These are phyloP conservation scores for Paelopatides confundens DNA, from an alignment of 53 echinoderm and acorn worm species.

Conservation along the genomic window DNA sequence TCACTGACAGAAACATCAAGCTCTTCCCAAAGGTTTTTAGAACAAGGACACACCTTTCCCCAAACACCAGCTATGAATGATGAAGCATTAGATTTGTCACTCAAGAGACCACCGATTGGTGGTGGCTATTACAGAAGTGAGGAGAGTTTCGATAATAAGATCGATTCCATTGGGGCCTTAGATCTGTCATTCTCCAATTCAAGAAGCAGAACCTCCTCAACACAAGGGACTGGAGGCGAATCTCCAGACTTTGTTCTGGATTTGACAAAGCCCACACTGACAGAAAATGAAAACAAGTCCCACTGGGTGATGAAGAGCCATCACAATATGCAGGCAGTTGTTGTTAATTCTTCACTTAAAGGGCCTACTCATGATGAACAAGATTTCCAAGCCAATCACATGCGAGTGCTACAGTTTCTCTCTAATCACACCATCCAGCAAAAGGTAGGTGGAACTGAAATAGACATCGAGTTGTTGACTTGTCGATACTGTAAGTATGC, in stretches of 20 bases:
- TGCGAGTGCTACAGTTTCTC: constrained; percentile 31
- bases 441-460: constrained; percentile 4
- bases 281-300: neutral
- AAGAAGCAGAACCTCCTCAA: neutral
- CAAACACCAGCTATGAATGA: neutral
- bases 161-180: constrained; percentile 39
- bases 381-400: constrained; percentile 9
- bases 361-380: neutral
- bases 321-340: neutral
- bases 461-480: constrained; percentile 24
- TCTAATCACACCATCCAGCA: constrained; percentile 26
- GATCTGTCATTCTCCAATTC: constrained; percentile 11
- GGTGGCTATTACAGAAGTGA: neutral
- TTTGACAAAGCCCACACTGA: neutral
- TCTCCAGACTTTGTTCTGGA: constrained; percentile 33
- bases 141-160: neutral
- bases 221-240: neutral
- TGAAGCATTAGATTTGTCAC: constrained; percentile 26
- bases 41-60: neutral
- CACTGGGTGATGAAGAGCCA: neutral
- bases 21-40: neutral
- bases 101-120: neutral
- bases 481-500: constrained; percentile 44
- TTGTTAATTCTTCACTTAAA: neutral
- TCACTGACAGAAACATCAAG: neutral